Conservation (phyloP, 64 coral and sea anemone species). For the Porites australiensis region DNA sequence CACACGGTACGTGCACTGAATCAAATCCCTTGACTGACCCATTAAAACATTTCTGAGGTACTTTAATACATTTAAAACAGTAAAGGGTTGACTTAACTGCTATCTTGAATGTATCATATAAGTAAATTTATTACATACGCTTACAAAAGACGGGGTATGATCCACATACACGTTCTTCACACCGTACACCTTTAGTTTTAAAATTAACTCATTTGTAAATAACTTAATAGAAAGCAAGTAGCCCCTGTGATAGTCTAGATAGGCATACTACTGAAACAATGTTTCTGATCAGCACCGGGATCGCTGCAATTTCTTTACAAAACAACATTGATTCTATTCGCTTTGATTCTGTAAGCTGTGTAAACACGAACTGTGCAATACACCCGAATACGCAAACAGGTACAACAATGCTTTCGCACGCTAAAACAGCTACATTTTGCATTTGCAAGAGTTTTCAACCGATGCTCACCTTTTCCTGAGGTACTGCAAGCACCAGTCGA, state of each 20-base stretch:
- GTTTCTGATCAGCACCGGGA: no score
- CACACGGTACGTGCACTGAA: background rate
- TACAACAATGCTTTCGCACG: background rate
- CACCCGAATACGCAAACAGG: background rate
- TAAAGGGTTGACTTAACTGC: background rate
- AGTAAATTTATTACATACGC: no score
- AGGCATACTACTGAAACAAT: no score
- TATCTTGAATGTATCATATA: background rate
- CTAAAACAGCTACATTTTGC: conserved; percentile 20
- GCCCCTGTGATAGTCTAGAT: no score
- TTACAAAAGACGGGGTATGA: no score
- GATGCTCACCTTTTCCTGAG: conserved; percentile 68
- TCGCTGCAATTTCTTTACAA: no score
- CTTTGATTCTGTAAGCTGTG: background rate
- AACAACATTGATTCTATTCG: no score
- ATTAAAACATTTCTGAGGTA: background rate
- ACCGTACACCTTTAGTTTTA: no score
- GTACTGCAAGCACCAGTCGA: conserved; percentile 84
- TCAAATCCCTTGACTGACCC: background rate
- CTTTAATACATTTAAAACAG: background rate
- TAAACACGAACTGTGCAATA: conserved; percentile 38
- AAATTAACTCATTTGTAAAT: no score
- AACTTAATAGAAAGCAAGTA: no score
- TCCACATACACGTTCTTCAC: no score
- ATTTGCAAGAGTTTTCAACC: background rate